Base-by-base conservation (phyloP, 2,888 invertebrate species). In the Drosophila kuntzei region DNA sequence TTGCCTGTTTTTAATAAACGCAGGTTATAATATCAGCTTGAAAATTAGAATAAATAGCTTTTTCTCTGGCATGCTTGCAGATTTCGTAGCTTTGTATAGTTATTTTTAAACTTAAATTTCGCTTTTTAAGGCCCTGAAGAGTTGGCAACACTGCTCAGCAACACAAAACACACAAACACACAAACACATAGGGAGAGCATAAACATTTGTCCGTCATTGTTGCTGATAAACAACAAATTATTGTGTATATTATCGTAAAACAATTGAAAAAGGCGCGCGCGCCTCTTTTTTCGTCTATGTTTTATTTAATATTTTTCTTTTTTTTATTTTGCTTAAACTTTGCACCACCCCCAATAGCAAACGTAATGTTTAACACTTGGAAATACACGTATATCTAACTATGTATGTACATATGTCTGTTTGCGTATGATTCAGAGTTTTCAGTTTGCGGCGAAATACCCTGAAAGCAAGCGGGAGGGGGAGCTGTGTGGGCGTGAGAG, bases 141-240 rank as follows among this genome's bases (percentile, higher is more conserved):
- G n/a, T n/a, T n/a, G n/a, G n/a, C n/a, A n/a, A n/a, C n/a, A n/a
- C n/a, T n/a, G n/a, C n/a, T n/a, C n/a, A n/a, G n/a, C n/a, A n/a
- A n/a, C n/a, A n/a, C n/a, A n/a, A n/a, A n/a, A n/a, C 43, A 11
- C 20, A 41, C 16, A 37, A 29, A 41, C 14, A 29, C 4, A 16
- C 4, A n/a, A 1, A 29, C 2, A 11, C 5, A 14, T 12, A 25
- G n/a, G 25, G 14, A 27, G 44, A 60, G 49, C 63, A 54, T 61
- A 74, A 55, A 65, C 66, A 49, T 75, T 76, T 68, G 64, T 55
- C 58, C 51, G 65, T 77, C 74, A 76, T 78, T 78, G 61, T 74
- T 69, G 64, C 83, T 80, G 80, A 82, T 83, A 86, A 80, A 70
- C 58, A 64, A 62, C 68, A 73, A 76, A 73, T 54, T 67, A 55